These are phyloP conservation scores for Myopa tessellatipennis DNA, from an alignment of 2,888 invertebrate genomes.

Conservation along the genomic window DNA sequence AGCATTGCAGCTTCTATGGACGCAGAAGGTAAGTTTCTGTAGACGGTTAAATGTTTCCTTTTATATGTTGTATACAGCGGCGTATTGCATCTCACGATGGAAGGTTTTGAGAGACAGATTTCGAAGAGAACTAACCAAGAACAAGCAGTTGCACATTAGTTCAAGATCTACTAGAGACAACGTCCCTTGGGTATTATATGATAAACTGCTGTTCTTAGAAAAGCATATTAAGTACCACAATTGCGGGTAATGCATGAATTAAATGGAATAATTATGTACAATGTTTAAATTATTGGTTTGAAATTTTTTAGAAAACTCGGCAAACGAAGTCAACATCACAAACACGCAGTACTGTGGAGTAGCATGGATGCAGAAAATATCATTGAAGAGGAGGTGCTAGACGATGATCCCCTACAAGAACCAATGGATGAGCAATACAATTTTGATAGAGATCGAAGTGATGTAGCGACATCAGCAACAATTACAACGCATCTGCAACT, in stretches of 20 bases:
- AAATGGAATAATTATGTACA: background rate
- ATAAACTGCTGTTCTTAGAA: slow-evolving; percentile 54
- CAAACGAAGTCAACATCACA: slow-evolving; percentile 42
- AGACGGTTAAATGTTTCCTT: background rate
- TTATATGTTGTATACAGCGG: slow-evolving; percentile 46
- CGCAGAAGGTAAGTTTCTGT: slow-evolving; percentile 53
- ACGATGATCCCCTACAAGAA: slow-evolving; percentile 60
- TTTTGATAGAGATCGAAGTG: slow-evolving; percentile 31
- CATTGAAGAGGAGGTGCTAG: slow-evolving; percentile 51
- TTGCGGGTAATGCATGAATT: slow-evolving; percentile 8
- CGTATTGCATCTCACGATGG: slow-evolving; percentile 57
- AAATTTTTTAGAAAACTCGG: slow-evolving; percentile 38
- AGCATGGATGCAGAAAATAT: slow-evolving; percentile 50
- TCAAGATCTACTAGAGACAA: slow-evolving; percentile 44
- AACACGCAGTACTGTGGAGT: slow-evolving; percentile 35
- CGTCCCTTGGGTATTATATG: slow-evolving; percentile 52
- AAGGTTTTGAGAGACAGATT: slow-evolving; percentile 55
- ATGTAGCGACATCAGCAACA: slow-evolving; percentile 21
- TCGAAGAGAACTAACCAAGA: slow-evolving; percentile 52
- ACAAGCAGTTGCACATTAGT: slow-evolving; percentile 34
- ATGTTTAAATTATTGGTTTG: background rate
- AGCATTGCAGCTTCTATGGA: slow-evolving; percentile 57
- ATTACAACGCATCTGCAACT: slow-evolving; percentile 39
- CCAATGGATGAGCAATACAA: slow-evolving; percentile 59
- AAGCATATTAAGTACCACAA: slow-evolving; percentile 45